Percentiles rank a stretch among this genome's conserved stretches.
Evolutionary conservation across 2,113 vertebrate species (phyloP).

Genomic region (Tetrax tetrax): DNA sequence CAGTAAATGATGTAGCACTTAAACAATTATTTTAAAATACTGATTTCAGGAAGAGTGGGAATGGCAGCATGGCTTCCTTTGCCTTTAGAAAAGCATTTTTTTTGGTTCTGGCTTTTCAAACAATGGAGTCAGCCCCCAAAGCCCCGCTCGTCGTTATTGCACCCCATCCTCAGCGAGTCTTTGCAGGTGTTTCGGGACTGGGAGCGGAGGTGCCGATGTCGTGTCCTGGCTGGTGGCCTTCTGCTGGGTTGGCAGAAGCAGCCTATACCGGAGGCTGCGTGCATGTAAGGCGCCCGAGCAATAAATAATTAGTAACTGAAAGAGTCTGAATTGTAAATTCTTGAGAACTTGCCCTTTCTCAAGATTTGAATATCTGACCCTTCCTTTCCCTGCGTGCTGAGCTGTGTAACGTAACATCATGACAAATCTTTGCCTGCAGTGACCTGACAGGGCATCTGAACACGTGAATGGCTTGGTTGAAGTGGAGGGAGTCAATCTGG

Average conservation of each 20-base stretch:
- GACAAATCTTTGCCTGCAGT: conserved; percentile 55
- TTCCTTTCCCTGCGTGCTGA: background rate
- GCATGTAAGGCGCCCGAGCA: conserved; percentile 36
- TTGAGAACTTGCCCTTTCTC: conserved; percentile 27
- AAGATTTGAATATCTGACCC: conserved; percentile 38
- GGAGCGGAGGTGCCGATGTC: conserved; percentile 4
- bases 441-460: conserved; percentile 42
- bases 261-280: conserved; percentile 73
- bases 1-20: conserved; percentile 45
- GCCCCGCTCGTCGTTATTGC: conserved; percentile 7
- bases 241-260: conserved; percentile 49
- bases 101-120: conserved; percentile 42
- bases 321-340: background rate
- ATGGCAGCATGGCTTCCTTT: conserved; percentile 15
- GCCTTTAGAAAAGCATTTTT: background rate
- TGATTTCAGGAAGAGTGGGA: conserved; percentile 55
- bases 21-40: conserved; percentile 20
- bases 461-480: conserved; percentile 36
- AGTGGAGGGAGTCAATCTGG: conserved; percentile 12
- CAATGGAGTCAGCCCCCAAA: background rate
- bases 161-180: conserved; percentile 57
- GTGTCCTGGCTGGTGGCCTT: conserved; percentile 23
- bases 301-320: background rate
- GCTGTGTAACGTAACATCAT: conserved; percentile 7
- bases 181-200: background rate